Percentiles rank a stretch among this genome's conserved stretches.
These are phyloP conservation scores for Clarias pachynema DNA, from an alignment of 2,797 vertebrate species.

Conservation along the genomic window DNA sequence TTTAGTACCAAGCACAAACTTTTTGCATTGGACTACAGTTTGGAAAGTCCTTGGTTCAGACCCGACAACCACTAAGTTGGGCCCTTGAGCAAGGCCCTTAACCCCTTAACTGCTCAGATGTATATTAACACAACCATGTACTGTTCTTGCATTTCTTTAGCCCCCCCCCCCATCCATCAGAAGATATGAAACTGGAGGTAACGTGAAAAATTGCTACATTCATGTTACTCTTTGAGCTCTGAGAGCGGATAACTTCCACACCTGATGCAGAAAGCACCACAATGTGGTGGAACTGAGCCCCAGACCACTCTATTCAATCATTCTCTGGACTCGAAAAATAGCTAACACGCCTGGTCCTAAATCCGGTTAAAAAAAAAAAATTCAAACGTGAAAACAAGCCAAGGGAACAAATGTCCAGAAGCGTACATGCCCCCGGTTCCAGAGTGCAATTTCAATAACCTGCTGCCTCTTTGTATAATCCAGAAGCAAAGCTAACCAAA, in stretches of 20 bases:
- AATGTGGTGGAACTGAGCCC: background rate
- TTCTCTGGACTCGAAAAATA: background rate
- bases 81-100: too few species aligned
- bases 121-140: too few species aligned
- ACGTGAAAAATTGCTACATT: background rate
- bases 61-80: too few species aligned
- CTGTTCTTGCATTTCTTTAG: too few species aligned
- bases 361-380: background rate
- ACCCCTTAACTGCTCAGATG: too few species aligned
- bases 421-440: background rate
- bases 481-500: conserved; percentile 38
- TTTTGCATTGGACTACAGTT: too few species aligned
- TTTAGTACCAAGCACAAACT: background rate
- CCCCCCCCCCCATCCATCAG: background rate
- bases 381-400: background rate
- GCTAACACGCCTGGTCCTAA: background rate
- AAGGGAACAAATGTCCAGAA: background rate
- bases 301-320: background rate
- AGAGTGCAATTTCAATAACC: conserved; percentile 21
- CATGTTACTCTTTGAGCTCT: background rate
- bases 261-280: background rate
- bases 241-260: background rate
- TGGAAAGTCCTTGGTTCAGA: too few species aligned
- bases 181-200: background rate
- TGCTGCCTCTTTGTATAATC: conserved; percentile 26